Conservation (phyloP, 2,113 vertebrate genomes). For the Brachionichthys hirsutus region DNA sequence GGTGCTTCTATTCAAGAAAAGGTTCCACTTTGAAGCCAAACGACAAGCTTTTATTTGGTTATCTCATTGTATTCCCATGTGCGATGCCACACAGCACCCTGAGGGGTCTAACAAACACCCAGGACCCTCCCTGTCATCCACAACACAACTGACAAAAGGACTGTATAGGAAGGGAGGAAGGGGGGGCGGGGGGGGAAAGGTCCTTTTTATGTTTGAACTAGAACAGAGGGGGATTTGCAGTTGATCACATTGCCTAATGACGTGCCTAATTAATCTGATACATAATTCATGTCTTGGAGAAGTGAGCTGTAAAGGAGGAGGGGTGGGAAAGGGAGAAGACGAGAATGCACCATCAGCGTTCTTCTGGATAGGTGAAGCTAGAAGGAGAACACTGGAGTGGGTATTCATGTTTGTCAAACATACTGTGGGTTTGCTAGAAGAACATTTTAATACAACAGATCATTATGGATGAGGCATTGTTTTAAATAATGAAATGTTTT, state of each 20-base stretch:
- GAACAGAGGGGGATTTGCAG: conserved; percentile 49
- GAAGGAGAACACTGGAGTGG: conserved; percentile 7
- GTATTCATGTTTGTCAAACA: conserved; percentile 14
- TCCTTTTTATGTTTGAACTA: conserved; percentile 56
- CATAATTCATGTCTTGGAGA: conserved; percentile 66
- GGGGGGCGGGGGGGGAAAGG: neutral
- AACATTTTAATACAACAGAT: neutral
- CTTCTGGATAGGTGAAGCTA: conserved; percentile 22
- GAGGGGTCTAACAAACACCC: conserved; percentile 56
- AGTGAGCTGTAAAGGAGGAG: conserved; percentile 30
- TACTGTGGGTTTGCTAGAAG: neutral
- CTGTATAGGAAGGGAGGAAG: neutral
- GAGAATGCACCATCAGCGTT: conserved; percentile 54
- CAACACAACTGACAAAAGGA: conserved; percentile 46
- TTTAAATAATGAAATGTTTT: conserved; percentile 2
- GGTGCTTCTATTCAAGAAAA: conserved; percentile 41
- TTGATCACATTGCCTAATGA: conserved; percentile 57
- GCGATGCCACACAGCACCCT: conserved; percentile 45
- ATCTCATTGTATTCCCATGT: conserved; percentile 67
- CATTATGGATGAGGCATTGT: neutral
- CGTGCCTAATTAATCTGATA: conserved; percentile 66
- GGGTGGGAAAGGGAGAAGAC: conserved; percentile 14
- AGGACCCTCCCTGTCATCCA: conserved; percentile 54
- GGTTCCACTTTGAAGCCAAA: conserved; percentile 64
- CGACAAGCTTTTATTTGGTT: conserved; percentile 71